Evolutionary conservation across 2,888 invertebrate genomes (phyloP).

Genomic region (Cynaeus angustus): DNA sequence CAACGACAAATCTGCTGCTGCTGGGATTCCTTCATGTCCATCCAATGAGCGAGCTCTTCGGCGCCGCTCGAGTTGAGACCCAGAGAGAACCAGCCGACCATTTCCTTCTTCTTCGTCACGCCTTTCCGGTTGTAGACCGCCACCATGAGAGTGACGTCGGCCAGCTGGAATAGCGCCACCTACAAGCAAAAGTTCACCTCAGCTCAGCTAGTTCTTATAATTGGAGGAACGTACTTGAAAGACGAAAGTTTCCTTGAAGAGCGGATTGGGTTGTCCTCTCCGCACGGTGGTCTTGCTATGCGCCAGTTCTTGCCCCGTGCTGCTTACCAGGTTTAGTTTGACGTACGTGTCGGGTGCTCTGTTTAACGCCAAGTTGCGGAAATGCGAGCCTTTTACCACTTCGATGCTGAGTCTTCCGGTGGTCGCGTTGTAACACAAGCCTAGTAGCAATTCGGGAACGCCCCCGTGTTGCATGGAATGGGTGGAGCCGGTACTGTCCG

Average conservation of each 20-base stretch:
- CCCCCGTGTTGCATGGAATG: slow-evolving; percentile 93
- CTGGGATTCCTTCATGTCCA: slow-evolving; percentile 91
- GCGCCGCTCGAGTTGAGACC: slow-evolving; percentile 94
- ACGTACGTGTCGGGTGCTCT: slow-evolving; percentile 95
- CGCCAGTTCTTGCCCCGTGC: slow-evolving; percentile 94
- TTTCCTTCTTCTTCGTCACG: slow-evolving; percentile 94
- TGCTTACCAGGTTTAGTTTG: slow-evolving; percentile 92
- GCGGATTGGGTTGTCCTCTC: slow-evolving; percentile 94
- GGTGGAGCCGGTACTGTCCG: slow-evolving; percentile 95
- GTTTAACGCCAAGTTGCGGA: slow-evolving; percentile 83
- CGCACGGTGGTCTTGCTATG: slow-evolving; percentile 94
- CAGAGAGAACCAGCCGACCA: slow-evolving; percentile 97
- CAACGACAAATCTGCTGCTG: slow-evolving; percentile 94
- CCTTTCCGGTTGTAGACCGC: slow-evolving; percentile 94
- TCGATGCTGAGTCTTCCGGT: slow-evolving; percentile 96
- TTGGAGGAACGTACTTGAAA: slow-evolving; percentile 82
- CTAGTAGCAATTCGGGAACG: slow-evolving; percentile 91
- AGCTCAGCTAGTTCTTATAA: too few relatives aligned
- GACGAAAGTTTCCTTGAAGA: slow-evolving; percentile 96
- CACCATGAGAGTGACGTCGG: slow-evolving; percentile 95
- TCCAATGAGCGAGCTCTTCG: slow-evolving; percentile 94
- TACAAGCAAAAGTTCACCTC: too few relatives aligned
- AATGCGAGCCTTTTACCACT: slow-evolving; percentile 86
- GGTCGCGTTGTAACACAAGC: slow-evolving; percentile 93
- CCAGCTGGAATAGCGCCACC: slow-evolving; percentile 96